These are phyloP conservation scores for Caretta caretta DNA, from an alignment of 2,113 vertebrate species.

Conservation along the genomic window DNA sequence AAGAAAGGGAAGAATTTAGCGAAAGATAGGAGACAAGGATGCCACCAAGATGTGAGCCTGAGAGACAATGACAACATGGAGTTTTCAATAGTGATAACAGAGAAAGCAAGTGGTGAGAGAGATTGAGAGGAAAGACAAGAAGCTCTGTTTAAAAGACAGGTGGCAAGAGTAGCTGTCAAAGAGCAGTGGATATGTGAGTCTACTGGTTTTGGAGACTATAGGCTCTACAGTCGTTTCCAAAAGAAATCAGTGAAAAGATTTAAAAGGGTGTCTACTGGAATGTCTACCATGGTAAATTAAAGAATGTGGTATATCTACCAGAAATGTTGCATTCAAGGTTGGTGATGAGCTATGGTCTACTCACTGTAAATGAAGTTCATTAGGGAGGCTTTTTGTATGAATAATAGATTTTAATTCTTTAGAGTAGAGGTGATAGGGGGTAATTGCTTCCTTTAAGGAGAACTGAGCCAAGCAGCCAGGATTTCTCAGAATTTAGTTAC, in stretches of 20 bases:
- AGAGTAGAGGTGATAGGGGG: not conserved
- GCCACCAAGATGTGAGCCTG: not conserved
- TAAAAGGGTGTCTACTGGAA: not conserved
- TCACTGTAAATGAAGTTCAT: not conserved
- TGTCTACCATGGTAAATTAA: not conserved
- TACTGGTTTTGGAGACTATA: not conserved
- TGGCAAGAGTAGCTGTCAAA: not conserved
- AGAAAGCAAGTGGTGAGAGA: not conserved
- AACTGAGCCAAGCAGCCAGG: not conserved
- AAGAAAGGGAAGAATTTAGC: not conserved
- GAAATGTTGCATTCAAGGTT: not conserved
- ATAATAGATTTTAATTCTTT: not conserved
- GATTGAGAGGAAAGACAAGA: not conserved
- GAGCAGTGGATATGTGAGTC: not conserved
- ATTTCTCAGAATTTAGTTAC: not conserved
- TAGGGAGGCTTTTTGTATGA: not conserved
- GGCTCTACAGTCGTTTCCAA: not conserved
- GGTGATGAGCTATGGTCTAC: not conserved
- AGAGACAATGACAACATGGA: not conserved
- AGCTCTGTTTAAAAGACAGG: not conserved
- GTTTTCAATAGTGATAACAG: not conserved
- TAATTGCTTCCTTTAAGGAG: not conserved
- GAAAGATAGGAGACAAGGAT: not conserved
- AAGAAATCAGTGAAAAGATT: not conserved
- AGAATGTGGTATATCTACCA: not conserved